Evolutionary conservation across 1,140 invertebrate species (phyloP).

Genomic region (Sminthurinus signatus): DNA sequence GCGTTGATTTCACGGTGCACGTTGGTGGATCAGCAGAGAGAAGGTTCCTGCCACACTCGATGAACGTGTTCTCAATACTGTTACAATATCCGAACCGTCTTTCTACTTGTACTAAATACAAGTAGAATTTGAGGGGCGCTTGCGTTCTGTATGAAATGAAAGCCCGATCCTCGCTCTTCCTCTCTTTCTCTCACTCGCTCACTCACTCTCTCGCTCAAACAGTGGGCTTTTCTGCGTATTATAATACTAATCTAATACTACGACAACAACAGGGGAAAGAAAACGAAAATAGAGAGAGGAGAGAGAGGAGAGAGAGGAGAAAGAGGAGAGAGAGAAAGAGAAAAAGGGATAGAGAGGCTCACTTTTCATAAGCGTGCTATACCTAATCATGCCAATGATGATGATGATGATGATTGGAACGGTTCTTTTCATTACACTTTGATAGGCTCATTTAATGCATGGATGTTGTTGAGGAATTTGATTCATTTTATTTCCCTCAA

Average conservation of each 20-base stretch:
- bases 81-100: slow-evolving; percentile 30
- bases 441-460: slow-evolving; percentile 15
- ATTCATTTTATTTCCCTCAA: background rate
- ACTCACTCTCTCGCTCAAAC: background rate
- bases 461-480: background rate
- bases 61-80: slow-evolving; percentile 32
- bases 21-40: slow-evolving; percentile 3
- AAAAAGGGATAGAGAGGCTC: background rate
- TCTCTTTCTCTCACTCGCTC: background rate
- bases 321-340: slow-evolving; percentile 4
- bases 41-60: background rate
- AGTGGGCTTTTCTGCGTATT: too few species aligned
- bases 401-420: too few species aligned
- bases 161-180: too few species aligned
- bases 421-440: slow-evolving; percentile 4
- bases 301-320: slow-evolving; percentile 9
- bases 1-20: too few species aligned
- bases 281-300: background rate
- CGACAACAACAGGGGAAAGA: too few species aligned
- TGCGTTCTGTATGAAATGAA: slow-evolving; percentile 28
- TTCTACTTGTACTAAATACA: slow-evolving; percentile 15
- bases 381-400: background rate
- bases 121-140: slow-evolving; percentile 14
- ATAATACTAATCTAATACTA: too few species aligned
- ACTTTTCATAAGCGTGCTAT: slow-evolving; percentile 6